phyloP scores from a whole-genome alignment of 1,140 invertebrate genomes.

The Trypoxylus dichotomus region DNA sequence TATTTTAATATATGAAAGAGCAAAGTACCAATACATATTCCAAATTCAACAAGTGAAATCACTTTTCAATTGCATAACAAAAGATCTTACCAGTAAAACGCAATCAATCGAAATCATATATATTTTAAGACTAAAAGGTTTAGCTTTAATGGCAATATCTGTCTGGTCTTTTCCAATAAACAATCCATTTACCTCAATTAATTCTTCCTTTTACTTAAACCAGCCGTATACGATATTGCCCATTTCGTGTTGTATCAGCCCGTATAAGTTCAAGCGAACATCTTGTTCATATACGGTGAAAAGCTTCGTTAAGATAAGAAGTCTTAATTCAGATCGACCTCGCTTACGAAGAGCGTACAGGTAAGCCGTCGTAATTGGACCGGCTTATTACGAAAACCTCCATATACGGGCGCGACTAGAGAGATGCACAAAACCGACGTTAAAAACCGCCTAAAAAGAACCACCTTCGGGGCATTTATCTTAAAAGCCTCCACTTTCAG shows the following conservation, averaged over 20 bases:
- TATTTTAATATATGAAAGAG: no score
- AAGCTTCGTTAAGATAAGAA: slow-evolving; percentile 19
- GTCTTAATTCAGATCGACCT: neutral
- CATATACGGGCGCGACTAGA: neutral
- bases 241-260: neutral
- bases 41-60: no score
- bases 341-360: neutral
- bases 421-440: neutral
- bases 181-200: neutral
- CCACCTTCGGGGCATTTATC: neutral
- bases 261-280: neutral
- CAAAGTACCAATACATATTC: no score
- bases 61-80: no score
- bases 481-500: slow-evolving; percentile 17
- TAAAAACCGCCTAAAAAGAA: neutral
- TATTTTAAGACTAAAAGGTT: no score
- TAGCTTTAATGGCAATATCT: no score
- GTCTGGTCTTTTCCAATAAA: no score
- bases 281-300: slow-evolving; percentile 1
- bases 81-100: no score
- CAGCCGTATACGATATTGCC: neutral
- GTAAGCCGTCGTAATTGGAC: neutral
- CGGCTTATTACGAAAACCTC: neutral
- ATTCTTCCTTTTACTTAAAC: slow-evolving; percentile 10
- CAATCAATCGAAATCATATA: no score